Evolutionary conservation across 2,888 invertebrate species (phyloP), one percentile per base, ranked within the genome.

Genomic region (Chalcosyrphus nemorum): DNA sequence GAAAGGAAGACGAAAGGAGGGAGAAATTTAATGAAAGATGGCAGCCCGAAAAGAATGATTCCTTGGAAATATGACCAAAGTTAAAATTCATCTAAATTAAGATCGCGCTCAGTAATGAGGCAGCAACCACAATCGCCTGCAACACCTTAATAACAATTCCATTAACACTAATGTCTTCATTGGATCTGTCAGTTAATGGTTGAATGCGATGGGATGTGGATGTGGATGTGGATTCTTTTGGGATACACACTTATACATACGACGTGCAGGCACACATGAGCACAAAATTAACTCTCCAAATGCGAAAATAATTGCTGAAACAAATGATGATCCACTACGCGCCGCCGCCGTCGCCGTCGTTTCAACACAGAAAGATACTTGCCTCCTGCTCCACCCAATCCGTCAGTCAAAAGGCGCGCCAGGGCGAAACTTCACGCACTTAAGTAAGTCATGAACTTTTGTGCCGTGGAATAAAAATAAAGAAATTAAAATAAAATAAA

Each of bases 91-190:
- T 84, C 84, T 84, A 80, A 84, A 84, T 84, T 84, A 84, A 84
- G 84, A 80, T 75, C 65, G 80, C 74, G 80, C 74, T 59, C 80
- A 35, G 80, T 84, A 84, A 84, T 84, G 84, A 80, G 84, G 74
- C 74, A 80, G 74, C 74, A 84, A 75, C 57, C 80, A 74, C 86
- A 86, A 88, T 88, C 86, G 86, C 85, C 86, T 86, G 87, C 81
- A 87, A 87, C 87, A 89, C 88, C 89, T 90, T 91, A 90, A 90
- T 91, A 91, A 91, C 91, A 91, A 90, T 90, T 91, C 90, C 90
- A 91, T 91, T 91, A 91, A 89, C 88, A 88, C 89, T 90, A 91
- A 91, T 91, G 91, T 91, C 91, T 91, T 91, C 90, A 91, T 91
- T 90, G 89, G 89, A 88, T 89, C 89, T 90, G 91, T 89, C 91